Conservation (phyloP, 2,888 invertebrate species). For the Eupithecia pulchellata region DNA sequence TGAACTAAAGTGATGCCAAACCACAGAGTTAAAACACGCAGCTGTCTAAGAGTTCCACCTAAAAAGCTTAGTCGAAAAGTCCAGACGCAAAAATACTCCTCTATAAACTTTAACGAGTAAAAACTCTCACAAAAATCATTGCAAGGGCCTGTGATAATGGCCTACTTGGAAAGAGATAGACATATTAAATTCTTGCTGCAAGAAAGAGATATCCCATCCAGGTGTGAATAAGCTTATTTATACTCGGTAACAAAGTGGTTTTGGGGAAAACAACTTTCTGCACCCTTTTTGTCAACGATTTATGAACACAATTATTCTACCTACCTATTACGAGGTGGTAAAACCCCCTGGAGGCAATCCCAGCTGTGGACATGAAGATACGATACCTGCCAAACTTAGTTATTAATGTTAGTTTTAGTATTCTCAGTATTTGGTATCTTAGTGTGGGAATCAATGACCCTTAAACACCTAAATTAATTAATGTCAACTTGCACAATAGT, state of each 20-base stretch:
- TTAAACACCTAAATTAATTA: too few species aligned
- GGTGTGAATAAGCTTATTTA: constrained; percentile 1
- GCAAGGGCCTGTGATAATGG: background rate
- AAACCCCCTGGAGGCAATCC: too few species aligned
- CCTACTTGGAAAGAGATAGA: background rate
- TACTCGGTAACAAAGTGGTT: background rate
- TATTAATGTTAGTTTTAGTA: too few species aligned
- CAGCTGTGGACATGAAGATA: too few species aligned
- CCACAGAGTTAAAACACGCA: too few species aligned
- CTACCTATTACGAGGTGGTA: too few species aligned
- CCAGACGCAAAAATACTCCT: background rate
- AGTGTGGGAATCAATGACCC: too few species aligned
- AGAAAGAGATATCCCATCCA: background rate
- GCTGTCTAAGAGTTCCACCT: background rate
- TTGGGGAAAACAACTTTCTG: background rate
- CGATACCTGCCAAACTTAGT: too few species aligned
- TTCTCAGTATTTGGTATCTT: too few species aligned
- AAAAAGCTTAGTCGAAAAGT: background rate
- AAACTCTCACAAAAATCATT: background rate
- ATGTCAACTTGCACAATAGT: too few species aligned
- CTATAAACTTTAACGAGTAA: background rate
- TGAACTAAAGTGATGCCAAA: too few species aligned
- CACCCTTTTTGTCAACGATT: background rate
- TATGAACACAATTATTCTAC: background rate
- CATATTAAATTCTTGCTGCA: background rate